Base-by-base conservation (phyloP, 2,113 vertebrate genomes). In the Paradoxurus hermaphroditus region DNA sequence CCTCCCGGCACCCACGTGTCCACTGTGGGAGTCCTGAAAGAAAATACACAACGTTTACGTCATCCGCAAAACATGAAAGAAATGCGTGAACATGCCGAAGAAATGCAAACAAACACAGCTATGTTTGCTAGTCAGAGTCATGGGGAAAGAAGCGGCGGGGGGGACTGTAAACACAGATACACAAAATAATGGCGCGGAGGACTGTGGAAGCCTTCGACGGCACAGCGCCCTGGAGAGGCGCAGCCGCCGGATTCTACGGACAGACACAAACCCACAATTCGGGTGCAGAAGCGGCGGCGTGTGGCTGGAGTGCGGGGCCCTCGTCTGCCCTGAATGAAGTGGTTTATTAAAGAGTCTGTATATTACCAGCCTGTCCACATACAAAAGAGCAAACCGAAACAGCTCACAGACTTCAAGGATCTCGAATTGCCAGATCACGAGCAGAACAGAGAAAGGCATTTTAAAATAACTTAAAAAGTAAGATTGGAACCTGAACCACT, bases 71-170 rank as follows among this genome's bases (percentile, higher is more conserved):
- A 93, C 87, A 95, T 1, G 1, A 95, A 98, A 97, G 96, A 96
- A 83, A 82, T 5, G 41, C 46, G 44, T 7, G 0, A 15, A 14
- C 53, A 9, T 15, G 7, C 75, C 83, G 34, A 94, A 97, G 95
- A 97, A 96, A 81, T 49, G 88, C 87, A 97, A 97, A 96, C 63
- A 93, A 97, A 83, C 79, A 53, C 65, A 91, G 86, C 91, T 95
- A 67, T 96, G 39, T 90, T 70, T 29, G 34, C 96, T 86, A 56
- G 51, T 87, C 27, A 78, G 70, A 90, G 36, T 98, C 86, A 87
- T 93, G 53, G 97, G 77, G 94, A 92, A 94, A 88, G 85, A 93
- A 63, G 63, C 62, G 29, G 56, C 21, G 6, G 5, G 53, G 53
- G 15, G 53, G 6, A 97, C 51, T 91, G 68, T 44, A 95, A 98